These are phyloP conservation scores for Caenorhabditis imperialis DNA, from an alignment of 2,888 invertebrate species.

Conservation along the genomic window DNA sequence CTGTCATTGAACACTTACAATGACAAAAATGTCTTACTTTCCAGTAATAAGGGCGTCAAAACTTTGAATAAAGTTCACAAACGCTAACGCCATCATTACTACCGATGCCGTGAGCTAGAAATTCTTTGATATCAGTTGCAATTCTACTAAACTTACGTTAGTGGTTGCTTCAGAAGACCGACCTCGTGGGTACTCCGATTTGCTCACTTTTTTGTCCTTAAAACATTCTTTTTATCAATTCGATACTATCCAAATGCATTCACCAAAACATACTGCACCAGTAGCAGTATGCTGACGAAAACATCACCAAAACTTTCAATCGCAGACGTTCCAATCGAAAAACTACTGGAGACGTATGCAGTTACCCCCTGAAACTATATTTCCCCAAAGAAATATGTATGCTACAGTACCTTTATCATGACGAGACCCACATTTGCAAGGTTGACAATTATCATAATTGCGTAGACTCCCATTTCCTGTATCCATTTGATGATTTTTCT, in stretches of 20 bases:
- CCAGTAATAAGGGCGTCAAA: constrained; percentile 44
- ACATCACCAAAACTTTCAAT: constrained; percentile 64
- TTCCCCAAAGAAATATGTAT: not conserved
- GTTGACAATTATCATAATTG: constrained; percentile 48
- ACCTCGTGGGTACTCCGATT: constrained; percentile 51
- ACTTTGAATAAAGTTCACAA: constrained; percentile 42
- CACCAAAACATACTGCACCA: constrained; percentile 35
- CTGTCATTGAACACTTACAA: not conserved
- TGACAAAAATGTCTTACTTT: constrained; percentile 12
- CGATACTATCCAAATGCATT: not conserved
- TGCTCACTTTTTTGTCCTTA: constrained; percentile 38
- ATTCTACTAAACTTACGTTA: constrained; percentile 36
- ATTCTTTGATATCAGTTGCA: not conserved
- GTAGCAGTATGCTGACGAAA: constrained; percentile 52
- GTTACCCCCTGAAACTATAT: constrained; percentile 26
- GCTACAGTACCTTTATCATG: constrained; percentile 21
- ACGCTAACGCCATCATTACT: constrained; percentile 52
- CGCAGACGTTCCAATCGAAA: constrained; percentile 58
- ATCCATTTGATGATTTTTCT: no score
- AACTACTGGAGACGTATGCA: constrained; percentile 44
- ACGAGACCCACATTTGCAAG: constrained; percentile 46
- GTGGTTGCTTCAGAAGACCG: constrained; percentile 44
- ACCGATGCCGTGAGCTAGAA: constrained; percentile 46
- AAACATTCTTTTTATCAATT: no score
- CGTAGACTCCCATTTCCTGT: constrained; percentile 24